phyloP scores from a whole-genome alignment of 1,140 invertebrate species.

The Pachyrhynchus sulphureomaculatus region DNA sequence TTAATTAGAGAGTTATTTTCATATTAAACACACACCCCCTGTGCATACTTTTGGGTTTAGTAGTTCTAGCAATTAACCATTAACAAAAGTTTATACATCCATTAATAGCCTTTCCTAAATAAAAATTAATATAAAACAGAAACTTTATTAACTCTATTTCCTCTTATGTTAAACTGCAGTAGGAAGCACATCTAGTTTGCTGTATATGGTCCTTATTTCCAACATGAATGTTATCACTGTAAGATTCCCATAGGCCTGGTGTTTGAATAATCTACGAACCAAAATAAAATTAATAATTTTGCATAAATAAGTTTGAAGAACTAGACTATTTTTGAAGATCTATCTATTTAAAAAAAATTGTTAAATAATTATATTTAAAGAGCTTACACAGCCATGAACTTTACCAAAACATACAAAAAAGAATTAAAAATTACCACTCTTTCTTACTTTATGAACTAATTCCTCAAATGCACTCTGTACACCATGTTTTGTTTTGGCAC shows the following conservation, averaged over 20 bases:
- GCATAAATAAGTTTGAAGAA: too few species aligned
- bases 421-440: too few species aligned
- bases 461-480: slow-evolving; percentile 97
- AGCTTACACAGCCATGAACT: too few species aligned
- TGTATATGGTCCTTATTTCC: slow-evolving; percentile 42
- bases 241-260: slow-evolving; percentile 60
- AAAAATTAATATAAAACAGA: background rate
- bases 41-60: too few species aligned
- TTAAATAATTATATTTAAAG: too few species aligned
- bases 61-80: too few species aligned
- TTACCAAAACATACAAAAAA: too few species aligned
- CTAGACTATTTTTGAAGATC: too few species aligned
- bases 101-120: background rate
- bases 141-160: background rate
- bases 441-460: slow-evolving; percentile 90
- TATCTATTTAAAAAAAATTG: too few species aligned
- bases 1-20: too few species aligned
- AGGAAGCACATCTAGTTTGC: slow-evolving; percentile 39
- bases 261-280: slow-evolving; percentile 63
- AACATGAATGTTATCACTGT: slow-evolving; percentile 42
- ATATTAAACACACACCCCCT: too few species aligned
- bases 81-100: too few species aligned
- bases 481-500: slow-evolving; percentile 94
- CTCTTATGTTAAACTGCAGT: slow-evolving; percentile 46
- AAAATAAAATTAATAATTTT: background rate